phyloP scores from a whole-genome alignment of 2,797 vertebrate species.

The Aeoliscus strigatus region DNA sequence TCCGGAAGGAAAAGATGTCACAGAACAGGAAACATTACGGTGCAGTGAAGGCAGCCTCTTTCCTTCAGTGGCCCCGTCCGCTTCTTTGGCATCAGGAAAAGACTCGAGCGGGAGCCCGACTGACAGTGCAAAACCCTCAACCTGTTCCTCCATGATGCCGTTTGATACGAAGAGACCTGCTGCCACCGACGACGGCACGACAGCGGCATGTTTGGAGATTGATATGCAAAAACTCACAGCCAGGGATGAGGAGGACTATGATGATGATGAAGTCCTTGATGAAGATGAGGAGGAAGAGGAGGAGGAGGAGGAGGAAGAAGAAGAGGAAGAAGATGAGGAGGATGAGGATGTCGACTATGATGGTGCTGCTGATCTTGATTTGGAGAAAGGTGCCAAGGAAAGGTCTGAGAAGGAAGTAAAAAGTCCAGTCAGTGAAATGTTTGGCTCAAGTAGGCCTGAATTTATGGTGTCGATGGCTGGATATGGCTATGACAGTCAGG shows the following conservation, averaged over 20 bases:
- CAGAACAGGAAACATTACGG: constrained; percentile 37
- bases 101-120: constrained; percentile 29
- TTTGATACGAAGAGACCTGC: constrained; percentile 24
- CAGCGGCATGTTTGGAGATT: constrained; percentile 61
- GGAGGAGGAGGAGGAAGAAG: constrained; percentile 64
- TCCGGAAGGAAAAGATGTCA: constrained; percentile 43
- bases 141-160: constrained; percentile 7
- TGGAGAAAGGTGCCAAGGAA: constrained; percentile 89
- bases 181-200: constrained; percentile 54
- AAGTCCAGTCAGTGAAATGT: constrained; percentile 51
- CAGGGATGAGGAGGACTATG: constrained; percentile 75
- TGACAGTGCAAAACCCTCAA: constrained; percentile 7
- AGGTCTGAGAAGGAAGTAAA: constrained; percentile 83
- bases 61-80: constrained; percentile 53
- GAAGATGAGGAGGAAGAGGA: constrained; percentile 69
- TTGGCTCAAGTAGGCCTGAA: constrained; percentile 50
- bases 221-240: constrained; percentile 72
- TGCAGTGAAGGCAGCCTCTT: constrained; percentile 70
- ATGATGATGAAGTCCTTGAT: constrained; percentile 64
- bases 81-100: constrained; percentile 51
- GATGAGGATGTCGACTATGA: constrained; percentile 70
- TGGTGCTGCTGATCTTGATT: constrained; percentile 75
- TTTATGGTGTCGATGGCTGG: constrained; percentile 64
- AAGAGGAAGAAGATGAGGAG: constrained; percentile 56
- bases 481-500: constrained; percentile 61